Percentiles rank a stretch among this genome's conserved stretches.
These are phyloP conservation scores for Rhinolophus sinicus DNA, from an alignment of 2,113 vertebrate species.

Conservation along the genomic window DNA sequence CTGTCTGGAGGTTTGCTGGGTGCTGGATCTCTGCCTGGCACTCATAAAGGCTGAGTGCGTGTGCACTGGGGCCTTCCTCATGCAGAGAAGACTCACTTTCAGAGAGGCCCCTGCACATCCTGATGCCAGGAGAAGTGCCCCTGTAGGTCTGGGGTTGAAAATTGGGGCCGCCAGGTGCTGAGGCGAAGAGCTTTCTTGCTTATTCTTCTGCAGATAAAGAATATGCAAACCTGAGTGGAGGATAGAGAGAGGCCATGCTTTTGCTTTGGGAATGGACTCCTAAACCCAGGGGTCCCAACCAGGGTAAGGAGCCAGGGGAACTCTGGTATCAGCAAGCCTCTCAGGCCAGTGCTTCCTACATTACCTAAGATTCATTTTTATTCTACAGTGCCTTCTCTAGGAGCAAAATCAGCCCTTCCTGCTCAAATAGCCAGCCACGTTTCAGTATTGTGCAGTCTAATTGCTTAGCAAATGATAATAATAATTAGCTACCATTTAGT, in stretches of 20 bases:
- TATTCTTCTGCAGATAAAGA: background rate
- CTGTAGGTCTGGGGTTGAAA: background rate
- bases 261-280: background rate
- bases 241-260: background rate
- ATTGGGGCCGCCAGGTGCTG: background rate
- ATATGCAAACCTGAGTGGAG: background rate
- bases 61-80: background rate
- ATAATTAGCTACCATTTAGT: background rate
- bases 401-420: background rate
- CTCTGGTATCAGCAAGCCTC: background rate
- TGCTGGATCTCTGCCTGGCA: conserved; percentile 40
- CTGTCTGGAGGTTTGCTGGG: conserved; percentile 51
- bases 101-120: background rate
- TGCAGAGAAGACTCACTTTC: background rate
- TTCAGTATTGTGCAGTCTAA: background rate
- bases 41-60: background rate
- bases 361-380: background rate
- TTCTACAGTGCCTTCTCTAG: background rate
- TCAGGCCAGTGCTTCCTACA: fast-evolving
- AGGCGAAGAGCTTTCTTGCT: background rate
- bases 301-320: background rate
- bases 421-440: background rate
- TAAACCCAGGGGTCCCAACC: background rate
- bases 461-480: conserved; percentile 28
- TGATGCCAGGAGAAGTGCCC: fast-evolving